phyloP scores from a whole-genome alignment of 2,797 vertebrate genomes.

The Chaenodraco wilsoni region DNA sequence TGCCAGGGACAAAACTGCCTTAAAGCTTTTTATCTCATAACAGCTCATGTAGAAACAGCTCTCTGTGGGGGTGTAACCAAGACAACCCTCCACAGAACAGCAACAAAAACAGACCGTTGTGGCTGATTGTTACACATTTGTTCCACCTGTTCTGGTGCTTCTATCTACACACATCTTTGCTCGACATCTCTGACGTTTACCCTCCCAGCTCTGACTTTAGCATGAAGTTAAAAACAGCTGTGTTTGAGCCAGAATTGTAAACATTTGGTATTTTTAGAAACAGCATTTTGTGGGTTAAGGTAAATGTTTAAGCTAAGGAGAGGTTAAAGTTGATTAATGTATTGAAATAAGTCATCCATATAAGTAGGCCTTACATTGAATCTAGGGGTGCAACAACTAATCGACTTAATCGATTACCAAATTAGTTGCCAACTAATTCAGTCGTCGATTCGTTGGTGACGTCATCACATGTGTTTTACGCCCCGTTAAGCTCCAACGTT shows the following conservation, averaged over 20 bases:
- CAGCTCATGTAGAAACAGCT: not conserved
- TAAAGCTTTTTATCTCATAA: not conserved
- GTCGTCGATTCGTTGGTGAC: too few relatives aligned
- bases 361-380: not conserved
- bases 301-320: too few relatives aligned
- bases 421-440: too few relatives aligned
- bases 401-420: too few relatives aligned
- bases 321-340: not conserved
- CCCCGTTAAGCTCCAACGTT: too few relatives aligned
- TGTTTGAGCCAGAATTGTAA: not conserved
- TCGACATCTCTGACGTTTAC: constrained; percentile 39
- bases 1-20: not conserved
- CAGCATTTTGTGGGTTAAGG: not conserved
- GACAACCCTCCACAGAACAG: not conserved
- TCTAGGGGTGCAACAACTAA: too few relatives aligned
- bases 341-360: too few relatives aligned
- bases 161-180: constrained; percentile 35
- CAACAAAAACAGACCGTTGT: not conserved
- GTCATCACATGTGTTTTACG: too few relatives aligned
- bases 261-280: not conserved
- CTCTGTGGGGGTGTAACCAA: not conserved
- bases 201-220: not conserved
- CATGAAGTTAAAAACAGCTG: not conserved
- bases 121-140: not conserved
- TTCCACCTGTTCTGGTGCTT: constrained; percentile 55